Evolutionary conservation across 2,797 vertebrate species (phyloP).

Genomic region (Linurgus olivaceus): DNA sequence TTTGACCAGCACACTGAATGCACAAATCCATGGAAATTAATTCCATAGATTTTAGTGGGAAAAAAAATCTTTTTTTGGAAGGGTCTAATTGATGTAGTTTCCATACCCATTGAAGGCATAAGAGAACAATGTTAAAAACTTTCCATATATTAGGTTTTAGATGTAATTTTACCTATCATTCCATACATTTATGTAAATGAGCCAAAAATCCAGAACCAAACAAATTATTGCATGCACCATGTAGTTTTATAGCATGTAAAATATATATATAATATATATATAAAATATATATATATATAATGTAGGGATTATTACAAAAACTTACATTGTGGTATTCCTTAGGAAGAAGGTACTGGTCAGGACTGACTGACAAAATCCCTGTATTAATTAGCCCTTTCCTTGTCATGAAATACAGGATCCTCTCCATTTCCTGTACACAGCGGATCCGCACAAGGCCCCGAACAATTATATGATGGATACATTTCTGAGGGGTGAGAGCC

Average conservation of each 20-base stretch:
- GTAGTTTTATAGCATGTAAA: neutral
- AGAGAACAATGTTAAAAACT: neutral
- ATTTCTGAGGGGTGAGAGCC: slow-evolving; percentile 88
- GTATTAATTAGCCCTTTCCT: slow-evolving; percentile 97
- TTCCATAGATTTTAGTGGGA: neutral
- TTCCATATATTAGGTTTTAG: neutral
- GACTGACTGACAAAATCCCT: slow-evolving; percentile 82
- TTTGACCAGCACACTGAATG: neutral
- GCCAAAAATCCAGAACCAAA: neutral
- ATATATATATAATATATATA: no score
- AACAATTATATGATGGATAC: slow-evolving; percentile 87
- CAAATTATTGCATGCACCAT: rapidly evolving
- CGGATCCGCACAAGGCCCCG: slow-evolving; percentile 89
- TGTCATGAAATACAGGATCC: slow-evolving; percentile 93
- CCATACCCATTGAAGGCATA: neutral
- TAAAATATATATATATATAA: no score
- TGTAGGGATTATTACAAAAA: neutral
- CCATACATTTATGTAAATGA: neutral
- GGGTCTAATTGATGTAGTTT: neutral
- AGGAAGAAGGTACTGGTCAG: slow-evolving; percentile 85
- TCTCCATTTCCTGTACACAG: slow-evolving; percentile 92
- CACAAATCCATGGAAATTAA: neutral
- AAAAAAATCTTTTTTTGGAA: neutral
- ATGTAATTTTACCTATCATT: neutral
- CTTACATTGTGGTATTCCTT: slow-evolving; percentile 86